Conservation (phyloP, 1,140 invertebrate genomes). For the Eciton burchellii region DNA sequence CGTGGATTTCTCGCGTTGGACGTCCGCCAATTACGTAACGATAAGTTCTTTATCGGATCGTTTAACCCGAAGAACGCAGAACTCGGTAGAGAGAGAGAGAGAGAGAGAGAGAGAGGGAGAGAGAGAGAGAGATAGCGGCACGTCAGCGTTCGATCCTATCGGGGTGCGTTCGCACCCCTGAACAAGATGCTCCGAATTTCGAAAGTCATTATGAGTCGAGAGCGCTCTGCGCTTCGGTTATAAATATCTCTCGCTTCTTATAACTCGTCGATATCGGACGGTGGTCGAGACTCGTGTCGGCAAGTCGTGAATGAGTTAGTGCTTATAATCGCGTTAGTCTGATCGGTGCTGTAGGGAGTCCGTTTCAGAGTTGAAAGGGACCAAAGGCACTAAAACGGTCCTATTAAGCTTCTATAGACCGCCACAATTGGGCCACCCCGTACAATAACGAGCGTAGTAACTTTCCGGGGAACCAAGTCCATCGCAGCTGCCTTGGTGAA, state of each 20-base stretch:
- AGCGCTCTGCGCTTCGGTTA: constrained; percentile 58
- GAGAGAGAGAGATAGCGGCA: background rate
- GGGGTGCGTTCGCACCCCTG: background rate
- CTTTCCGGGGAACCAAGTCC: constrained; percentile 60
- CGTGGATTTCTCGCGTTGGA: background rate
- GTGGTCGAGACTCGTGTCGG: constrained; percentile 59
- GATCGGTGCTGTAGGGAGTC: constrained; percentile 77
- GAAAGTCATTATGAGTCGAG: constrained; percentile 75
- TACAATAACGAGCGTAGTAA: constrained; percentile 64
- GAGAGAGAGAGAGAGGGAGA: too few species aligned
- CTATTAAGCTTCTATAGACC: constrained; percentile 75
- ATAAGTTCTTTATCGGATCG: background rate
- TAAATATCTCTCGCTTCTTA: constrained; percentile 55
- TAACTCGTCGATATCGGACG: constrained; percentile 65
- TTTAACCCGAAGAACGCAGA: background rate
- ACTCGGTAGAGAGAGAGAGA: too few species aligned
- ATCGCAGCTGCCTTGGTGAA: constrained; percentile 39
- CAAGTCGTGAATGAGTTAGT: constrained; percentile 77
- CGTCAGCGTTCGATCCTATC: background rate
- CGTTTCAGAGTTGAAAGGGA: constrained; percentile 72
- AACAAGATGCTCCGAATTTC: constrained; percentile 50
- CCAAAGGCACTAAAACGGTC: constrained; percentile 73
- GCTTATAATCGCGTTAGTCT: constrained; percentile 81
- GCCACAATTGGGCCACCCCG: constrained; percentile 61
- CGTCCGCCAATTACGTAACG: background rate